These are phyloP conservation scores for Myotis daubentonii DNA, from an alignment of 2,797 vertebrate species.

Conservation along the genomic window DNA sequence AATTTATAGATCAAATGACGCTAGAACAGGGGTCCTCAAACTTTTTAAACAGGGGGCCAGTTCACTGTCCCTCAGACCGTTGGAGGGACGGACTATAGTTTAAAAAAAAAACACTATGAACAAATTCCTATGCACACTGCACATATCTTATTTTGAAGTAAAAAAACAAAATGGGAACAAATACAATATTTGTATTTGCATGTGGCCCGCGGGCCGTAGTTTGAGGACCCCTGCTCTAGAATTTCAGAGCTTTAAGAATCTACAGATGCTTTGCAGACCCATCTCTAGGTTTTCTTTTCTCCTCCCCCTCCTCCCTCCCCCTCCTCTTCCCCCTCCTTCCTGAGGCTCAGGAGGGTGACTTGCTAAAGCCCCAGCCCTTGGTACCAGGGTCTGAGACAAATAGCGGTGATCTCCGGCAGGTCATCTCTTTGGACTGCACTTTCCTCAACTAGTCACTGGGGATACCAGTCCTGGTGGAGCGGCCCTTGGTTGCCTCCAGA, in stretches of 20 bases:
- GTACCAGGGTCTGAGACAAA: not conserved
- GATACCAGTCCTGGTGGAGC: not conserved
- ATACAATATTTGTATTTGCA: too few relatives aligned
- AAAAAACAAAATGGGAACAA: too few relatives aligned
- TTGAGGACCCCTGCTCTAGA: not conserved
- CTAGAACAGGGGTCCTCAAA: not conserved
- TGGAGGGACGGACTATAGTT: too few relatives aligned
- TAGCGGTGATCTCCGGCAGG: not conserved
- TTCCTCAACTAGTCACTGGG: not conserved
- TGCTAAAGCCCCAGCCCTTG: not conserved
- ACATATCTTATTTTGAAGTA: too few relatives aligned
- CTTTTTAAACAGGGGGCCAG: too few relatives aligned
- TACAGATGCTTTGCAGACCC: conserved; percentile 8
- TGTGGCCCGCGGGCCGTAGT: too few relatives aligned
- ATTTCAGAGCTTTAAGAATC: conserved; percentile 24
- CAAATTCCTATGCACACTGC: too few relatives aligned
- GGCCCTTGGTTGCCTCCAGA: not conserved
- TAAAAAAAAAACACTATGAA: too few relatives aligned
- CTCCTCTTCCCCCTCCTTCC: not conserved
- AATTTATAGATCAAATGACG: not conserved
- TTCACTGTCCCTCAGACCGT: too few relatives aligned
- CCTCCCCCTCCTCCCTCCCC: not conserved
- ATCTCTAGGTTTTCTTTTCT: not conserved
- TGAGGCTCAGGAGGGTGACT: not conserved
- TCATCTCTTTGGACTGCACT: not conserved